Percentiles rank a stretch among this genome's conserved stretches.
phyloP scores from a whole-genome alignment of 2,797 vertebrate genomes.

The Prionace glauca region DNA sequence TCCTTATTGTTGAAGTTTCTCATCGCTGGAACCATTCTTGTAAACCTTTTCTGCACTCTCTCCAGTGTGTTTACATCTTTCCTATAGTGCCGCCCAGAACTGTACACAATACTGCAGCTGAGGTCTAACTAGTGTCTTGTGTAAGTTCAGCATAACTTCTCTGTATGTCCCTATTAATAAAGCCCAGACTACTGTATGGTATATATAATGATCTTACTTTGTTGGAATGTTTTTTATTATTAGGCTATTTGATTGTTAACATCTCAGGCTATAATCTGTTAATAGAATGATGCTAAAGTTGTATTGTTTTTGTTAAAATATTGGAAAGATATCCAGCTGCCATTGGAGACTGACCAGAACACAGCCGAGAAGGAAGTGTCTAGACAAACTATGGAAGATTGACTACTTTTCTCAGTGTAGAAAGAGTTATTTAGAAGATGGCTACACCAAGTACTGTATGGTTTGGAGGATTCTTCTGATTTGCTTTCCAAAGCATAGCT shows the following conservation, averaged over 20 bases:
- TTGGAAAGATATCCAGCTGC: not conserved
- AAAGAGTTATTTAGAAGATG: not conserved
- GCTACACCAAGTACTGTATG: not conserved
- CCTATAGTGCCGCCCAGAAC: no score
- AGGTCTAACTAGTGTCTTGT: no score
- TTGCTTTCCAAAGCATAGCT: not conserved
- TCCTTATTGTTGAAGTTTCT: no score
- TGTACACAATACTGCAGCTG: no score
- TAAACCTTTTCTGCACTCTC: no score
- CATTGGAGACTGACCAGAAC: no score
- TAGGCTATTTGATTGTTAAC: not conserved
- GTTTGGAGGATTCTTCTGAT: not conserved
- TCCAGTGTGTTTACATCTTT: no score
- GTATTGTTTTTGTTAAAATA: not conserved
- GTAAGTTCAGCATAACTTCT: no score
- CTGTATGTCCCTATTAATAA: no score
- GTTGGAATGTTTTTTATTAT: not conserved
- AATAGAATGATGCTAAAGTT: not conserved
- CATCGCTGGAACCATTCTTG: no score
- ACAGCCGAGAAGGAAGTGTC: not conserved
- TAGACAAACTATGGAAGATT: not conserved
- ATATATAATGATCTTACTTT: not conserved
- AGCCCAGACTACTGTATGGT: no score
- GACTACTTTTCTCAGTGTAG: not conserved
- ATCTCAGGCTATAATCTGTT: not conserved